Conservation (phyloP, 2,113 vertebrate genomes). For the Verasper variegatus region DNA sequence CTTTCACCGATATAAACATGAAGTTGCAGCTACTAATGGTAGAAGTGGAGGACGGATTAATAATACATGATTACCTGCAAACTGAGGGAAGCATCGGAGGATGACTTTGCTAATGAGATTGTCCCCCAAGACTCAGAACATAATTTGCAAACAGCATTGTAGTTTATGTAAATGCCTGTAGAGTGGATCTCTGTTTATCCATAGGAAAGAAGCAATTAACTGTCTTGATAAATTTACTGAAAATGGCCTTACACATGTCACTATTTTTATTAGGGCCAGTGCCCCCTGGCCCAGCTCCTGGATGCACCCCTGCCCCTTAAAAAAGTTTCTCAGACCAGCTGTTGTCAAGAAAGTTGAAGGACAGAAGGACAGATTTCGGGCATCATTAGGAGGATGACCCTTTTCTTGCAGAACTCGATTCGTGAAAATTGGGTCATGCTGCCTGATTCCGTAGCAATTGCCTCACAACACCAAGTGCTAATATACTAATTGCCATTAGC, state of each 20-base stretch:
- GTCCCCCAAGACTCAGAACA: slow-evolving; percentile 4
- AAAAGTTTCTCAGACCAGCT: neutral
- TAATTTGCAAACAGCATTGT: neutral
- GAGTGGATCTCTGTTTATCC: neutral
- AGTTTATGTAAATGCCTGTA: neutral
- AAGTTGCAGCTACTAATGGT: neutral
- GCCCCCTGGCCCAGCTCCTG: no score
- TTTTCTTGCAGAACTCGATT: slow-evolving; percentile 12
- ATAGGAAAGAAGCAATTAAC: neutral
- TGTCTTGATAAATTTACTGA: neutral
- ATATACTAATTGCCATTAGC: slow-evolving; percentile 51
- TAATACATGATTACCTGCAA: slow-evolving; percentile 37
- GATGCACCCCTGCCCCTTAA: neutral
- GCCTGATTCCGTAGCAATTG: slow-evolving; percentile 23
- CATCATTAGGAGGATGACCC: neutral
- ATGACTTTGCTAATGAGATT: slow-evolving; percentile 41
- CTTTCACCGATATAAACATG: neutral
- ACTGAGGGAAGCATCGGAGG: slow-evolving; percentile 23
- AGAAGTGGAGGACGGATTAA: slow-evolving; percentile 21
- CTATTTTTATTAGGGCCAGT: no score
- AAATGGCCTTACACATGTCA: neutral
- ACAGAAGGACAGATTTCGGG: neutral
- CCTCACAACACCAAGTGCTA: slow-evolving; percentile 31
- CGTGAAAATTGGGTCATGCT: slow-evolving; percentile 12
- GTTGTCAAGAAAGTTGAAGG: neutral